Base-by-base conservation (phyloP, 2,888 invertebrate genomes). In the Drosophila kambysellisi region DNA sequence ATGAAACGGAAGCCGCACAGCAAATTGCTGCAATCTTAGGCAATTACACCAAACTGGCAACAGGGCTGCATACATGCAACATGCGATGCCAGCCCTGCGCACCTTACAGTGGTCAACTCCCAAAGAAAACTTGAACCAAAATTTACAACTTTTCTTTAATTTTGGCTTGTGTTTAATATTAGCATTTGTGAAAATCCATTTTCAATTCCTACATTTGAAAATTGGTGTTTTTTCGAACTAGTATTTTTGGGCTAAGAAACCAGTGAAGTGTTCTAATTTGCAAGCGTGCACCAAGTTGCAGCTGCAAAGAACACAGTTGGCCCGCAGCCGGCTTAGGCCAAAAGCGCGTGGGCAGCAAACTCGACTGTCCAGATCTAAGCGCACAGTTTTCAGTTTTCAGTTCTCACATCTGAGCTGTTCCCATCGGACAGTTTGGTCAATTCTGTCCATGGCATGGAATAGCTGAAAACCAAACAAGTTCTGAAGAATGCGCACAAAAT, bases 1-100 rank as follows among this genome's bases (percentile, higher is more conserved):
- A 84, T 76, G 79, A 87, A 86, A 87, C 90, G 90, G 85, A 89
- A 89, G 90, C 84, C 54, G 59, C 67, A 65, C 43, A 30, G 54
- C 65, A 82, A 79, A 79, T 78, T 76, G 67, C 60, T 54, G 65
- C 82, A 74, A 57, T 81, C 73, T 69, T 48, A 33, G 59, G 73
- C 73, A 79, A 83, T 81, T 77, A 81, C 74, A 77, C 33, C 54
- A 30, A 51, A 37, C 32, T 58, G 41, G 25, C n/a, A 33, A 69
- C 63, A 71, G 63, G 66, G 77, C 62, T 66, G 39, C 61, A 58
- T 33, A 51, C 25, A n/a, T 15, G 35, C 54, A 64, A 50, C 53
- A 35, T 8, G n/a, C 46, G 17, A 20, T 43, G n/a, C 35, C 48
- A 64, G 53, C 57, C 65, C 53, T 61, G 59, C 25, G 3, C 12